These are phyloP conservation scores for Brachypodius melanocephalos DNA, from an alignment of 2,113 vertebrate genomes.

Conservation along the genomic window DNA sequence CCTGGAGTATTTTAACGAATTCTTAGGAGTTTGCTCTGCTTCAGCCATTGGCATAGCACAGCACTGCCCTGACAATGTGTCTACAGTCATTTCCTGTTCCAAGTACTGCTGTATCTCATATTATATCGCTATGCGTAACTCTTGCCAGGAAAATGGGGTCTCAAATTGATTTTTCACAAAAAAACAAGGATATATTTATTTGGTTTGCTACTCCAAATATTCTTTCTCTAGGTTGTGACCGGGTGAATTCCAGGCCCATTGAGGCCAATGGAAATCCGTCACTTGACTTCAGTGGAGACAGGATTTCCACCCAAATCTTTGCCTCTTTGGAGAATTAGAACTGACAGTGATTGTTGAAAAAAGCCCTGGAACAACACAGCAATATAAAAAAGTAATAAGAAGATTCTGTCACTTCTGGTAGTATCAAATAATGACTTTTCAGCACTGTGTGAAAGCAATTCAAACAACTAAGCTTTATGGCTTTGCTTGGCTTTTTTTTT, in stretches of 20 bases:
- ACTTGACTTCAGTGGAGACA: neutral
- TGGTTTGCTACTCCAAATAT: slow-evolving; percentile 57
- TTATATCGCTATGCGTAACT: neutral
- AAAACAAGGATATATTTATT: slow-evolving; percentile 55
- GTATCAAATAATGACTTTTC: neutral
- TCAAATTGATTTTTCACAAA: slow-evolving; percentile 37
- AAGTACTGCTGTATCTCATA: slow-evolving; percentile 15
- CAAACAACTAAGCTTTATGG: neutral
- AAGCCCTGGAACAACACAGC: neutral
- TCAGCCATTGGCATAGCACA: neutral
- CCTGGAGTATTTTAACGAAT: neutral
- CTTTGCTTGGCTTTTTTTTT: slow-evolving; percentile 3
- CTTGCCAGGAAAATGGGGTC: slow-evolving; percentile 36
- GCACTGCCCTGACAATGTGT: slow-evolving; percentile 28
- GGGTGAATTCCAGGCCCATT: slow-evolving; percentile 27
- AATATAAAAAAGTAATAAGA: neutral
- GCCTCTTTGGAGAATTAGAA: slow-evolving; percentile 13
- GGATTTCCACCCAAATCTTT: slow-evolving; percentile 30
- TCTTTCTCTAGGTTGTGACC: slow-evolving; percentile 42
- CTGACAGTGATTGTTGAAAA: slow-evolving; percentile 14
- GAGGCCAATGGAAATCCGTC: slow-evolving; percentile 28
- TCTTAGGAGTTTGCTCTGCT: neutral
- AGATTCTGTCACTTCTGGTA: neutral
- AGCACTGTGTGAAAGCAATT: neutral
- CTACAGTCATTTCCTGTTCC: slow-evolving; percentile 31